phyloP scores from a whole-genome alignment of 2,797 vertebrate genomes.

The Loris lydekkerianus region DNA sequence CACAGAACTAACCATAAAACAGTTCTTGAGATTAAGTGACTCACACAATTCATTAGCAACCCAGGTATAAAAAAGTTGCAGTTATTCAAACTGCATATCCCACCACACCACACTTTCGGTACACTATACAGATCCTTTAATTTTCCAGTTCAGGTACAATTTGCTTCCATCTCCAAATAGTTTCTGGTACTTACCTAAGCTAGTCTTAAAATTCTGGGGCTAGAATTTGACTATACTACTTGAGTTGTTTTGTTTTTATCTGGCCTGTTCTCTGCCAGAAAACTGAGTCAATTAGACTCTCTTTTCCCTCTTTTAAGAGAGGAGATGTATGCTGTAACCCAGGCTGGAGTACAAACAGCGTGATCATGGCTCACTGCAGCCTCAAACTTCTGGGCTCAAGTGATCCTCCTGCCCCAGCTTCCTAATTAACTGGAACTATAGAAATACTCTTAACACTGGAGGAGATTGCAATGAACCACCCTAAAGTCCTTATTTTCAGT shows the following conservation, averaged over 20 bases:
- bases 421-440: too few relatives aligned
- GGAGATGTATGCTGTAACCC: too few relatives aligned
- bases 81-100: slow-evolving; percentile 22
- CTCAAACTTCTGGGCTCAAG: too few relatives aligned
- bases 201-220: slow-evolving; percentile 36
- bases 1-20: background rate
- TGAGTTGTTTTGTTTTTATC: background rate
- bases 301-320: too few relatives aligned
- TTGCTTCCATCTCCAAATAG: slow-evolving; percentile 12
- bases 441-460: background rate
- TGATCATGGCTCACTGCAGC: too few relatives aligned
- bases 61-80: background rate
- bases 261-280: slow-evolving; percentile 4
- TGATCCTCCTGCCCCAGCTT: too few relatives aligned
- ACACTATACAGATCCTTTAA: background rate
- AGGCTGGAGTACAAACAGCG: too few relatives aligned
- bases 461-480: background rate
- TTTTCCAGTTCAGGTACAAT: slow-evolving; percentile 20
- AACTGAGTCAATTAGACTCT: background rate
- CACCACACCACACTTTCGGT: background rate
- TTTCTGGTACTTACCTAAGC: slow-evolving; percentile 44
- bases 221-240: background rate
- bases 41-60: background rate
- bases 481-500: slow-evolving; percentile 18
- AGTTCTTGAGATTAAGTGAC: background rate